Conservation (phyloP, 1,140 invertebrate genomes). For the silkworm (Bombyx mori) region ASM3026992v2 NC_085119.1:6044001-6044500, state of each 20-base stretch:
- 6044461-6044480: conserved; percentile 56
- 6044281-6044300: neutral
- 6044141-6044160: no score
- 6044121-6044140: neutral
- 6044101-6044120: no score
- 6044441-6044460: conserved; percentile 25
- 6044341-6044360: conserved; percentile 17
- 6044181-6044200: conserved; percentile 5
- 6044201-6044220: conserved; percentile 10
- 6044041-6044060: neutral
- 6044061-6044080: neutral
- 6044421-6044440: conserved; percentile 10
- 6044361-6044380: conserved; percentile 15
- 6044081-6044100: neutral
- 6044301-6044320: conserved; percentile 25
- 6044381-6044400: conserved; percentile 24
- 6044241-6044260: neutral
- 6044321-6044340: conserved; percentile 19
- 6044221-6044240: no score
- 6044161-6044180: no score
- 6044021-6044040: no score
- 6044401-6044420: conserved; percentile 10
- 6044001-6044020: no score
- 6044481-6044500: conserved; percentile 48
- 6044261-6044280: neutral